Base-by-base conservation (phyloP, 2,113 vertebrate genomes). In the Sapayoa aenigma region DNA sequence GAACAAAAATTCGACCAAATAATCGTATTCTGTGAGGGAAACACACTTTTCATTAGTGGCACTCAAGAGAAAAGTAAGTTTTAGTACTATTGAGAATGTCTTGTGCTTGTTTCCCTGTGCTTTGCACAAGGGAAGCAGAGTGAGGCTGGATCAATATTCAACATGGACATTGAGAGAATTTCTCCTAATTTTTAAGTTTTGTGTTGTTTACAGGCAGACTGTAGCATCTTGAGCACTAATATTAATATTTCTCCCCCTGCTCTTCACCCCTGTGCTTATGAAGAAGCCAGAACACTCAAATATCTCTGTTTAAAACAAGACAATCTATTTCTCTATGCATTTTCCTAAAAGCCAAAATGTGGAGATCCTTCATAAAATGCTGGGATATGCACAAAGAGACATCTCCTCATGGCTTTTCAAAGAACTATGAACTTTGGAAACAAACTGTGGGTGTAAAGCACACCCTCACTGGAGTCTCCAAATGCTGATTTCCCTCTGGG, bases 21-120 rank as follows among this genome's bases (percentile, higher is more conserved):
- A 94, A 93, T 49, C 87, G 69, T n/a, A 52, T 82, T 75, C 84
- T 41, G 30, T 52, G 77, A 94, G 72, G 87, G 89, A 91, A 96
- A 84, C 80, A 82, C 60, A 72, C 74, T 93, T 91, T 92, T 94
- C 87, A 95, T 92, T 95, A 96, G 62, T n/a, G 60, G 65, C 47
- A 82, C 66, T 87, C 80, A 7, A 42, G 55, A 90, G 71, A 84
- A 87, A 41, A 71, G 12, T 8, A 63, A 49, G 28, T 60, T 55
- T 90, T 76, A 63, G 37, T 74, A 20, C 42, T 59, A 33, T 2
- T 3, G 47, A 80, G 47, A 81, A 81, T 14, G 60, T 19, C 49
- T 39, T 20, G n/a, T 30, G 59, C 33, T 81, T 35, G 65, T 49
- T 90, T 33, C 59, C 59, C 25, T 30, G 15, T 6, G 37, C 60